Conservation (phyloP, 2,888 invertebrate genomes). For the Lasius platythorax region DNA sequence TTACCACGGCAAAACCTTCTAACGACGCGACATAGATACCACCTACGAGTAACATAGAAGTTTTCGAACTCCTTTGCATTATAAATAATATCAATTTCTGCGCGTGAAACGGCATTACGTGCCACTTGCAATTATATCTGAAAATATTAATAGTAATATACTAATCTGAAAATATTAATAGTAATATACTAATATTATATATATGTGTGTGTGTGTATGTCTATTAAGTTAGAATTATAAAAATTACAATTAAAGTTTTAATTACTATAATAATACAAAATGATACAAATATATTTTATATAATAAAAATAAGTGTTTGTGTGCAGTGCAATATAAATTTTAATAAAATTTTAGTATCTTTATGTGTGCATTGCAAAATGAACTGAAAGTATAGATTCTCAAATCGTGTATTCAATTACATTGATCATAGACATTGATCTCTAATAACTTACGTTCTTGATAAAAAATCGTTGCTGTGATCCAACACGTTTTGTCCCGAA, state of each 20-base stretch:
- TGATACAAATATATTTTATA: background rate
- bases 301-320: background rate
- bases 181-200: background rate
- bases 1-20: constrained; percentile 56
- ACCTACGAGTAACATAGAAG: constrained; percentile 18
- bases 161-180: constrained; percentile 41
- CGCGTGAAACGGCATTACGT: constrained; percentile 8
- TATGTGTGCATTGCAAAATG: background rate
- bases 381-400: background rate
- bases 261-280: background rate
- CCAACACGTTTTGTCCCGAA: constrained; percentile 42
- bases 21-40: constrained; percentile 40
- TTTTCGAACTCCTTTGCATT: constrained; percentile 44
- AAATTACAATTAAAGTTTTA: background rate
- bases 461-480: constrained; percentile 36
- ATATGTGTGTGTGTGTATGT: background rate
- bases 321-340: background rate
- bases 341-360: background rate
- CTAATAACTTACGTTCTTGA: constrained; percentile 37
- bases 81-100: constrained; percentile 57
- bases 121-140: constrained; percentile 59
- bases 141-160: constrained; percentile 20
- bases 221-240: background rate
- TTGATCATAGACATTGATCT: background rate
- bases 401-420: background rate